Evolutionary conservation across 2,888 invertebrate species (phyloP).

Genomic region (Poecilus cupreus): DNA sequence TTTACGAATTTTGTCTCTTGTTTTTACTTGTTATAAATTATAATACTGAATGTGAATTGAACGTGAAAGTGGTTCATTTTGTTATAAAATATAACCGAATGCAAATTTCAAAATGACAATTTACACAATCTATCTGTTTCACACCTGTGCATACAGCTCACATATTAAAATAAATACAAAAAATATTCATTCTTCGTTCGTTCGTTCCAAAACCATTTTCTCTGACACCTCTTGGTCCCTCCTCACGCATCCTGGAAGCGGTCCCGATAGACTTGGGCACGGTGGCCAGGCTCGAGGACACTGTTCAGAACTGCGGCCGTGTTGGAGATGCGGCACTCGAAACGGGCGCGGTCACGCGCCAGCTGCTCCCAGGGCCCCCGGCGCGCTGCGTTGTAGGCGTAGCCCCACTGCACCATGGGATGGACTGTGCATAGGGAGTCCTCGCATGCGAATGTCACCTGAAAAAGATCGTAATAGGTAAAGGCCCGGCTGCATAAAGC

Average conservation of each 20-base stretch:
- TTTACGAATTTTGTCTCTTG: no score
- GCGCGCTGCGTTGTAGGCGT: constrained; percentile 75
- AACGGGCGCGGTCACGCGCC: constrained; percentile 74
- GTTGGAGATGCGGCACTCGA: constrained; percentile 71
- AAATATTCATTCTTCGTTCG: not conserved
- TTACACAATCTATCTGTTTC: no score
- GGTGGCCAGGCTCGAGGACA: constrained; percentile 72
- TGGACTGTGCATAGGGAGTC: constrained; percentile 71
- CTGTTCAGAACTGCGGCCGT: constrained; percentile 70
- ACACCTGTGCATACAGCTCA: not conserved
- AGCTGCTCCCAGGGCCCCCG: constrained; percentile 76
- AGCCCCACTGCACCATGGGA: constrained; percentile 75
- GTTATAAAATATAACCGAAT: no score
- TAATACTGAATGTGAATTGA: no score
- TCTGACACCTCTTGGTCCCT: no score
- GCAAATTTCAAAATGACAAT: no score
- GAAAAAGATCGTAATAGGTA: no score
- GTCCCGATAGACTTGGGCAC: constrained; percentile 71
- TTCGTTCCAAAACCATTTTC: no score
- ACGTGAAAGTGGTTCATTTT: no score
- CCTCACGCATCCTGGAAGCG: constrained; percentile 67
- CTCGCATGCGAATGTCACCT: constrained; percentile 75
- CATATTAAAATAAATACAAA: not conserved
- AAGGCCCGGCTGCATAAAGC: no score
- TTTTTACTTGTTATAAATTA: no score